Percentiles rank a stretch among this genome's conserved stretches.
Evolutionary conservation across 2,797 vertebrate genomes (phyloP).

Genomic region (Taeniopygia guttata): DNA sequence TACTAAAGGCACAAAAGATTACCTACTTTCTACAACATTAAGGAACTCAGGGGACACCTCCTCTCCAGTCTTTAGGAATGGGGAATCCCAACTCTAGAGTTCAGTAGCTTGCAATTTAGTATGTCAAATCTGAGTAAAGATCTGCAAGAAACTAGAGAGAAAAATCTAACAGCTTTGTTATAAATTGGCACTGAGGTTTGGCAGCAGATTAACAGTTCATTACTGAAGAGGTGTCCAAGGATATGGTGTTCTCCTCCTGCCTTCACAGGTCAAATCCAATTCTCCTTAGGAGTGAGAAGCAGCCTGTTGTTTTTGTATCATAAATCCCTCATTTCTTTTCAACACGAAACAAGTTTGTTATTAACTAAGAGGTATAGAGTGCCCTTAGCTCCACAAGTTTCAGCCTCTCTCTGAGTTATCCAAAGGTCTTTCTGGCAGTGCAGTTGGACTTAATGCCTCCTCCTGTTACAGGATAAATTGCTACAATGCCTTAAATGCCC

Average conservation of each 20-base stretch:
- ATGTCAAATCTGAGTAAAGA: not conserved
- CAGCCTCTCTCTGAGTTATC: not conserved
- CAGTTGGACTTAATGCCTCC: slow-evolving; percentile 5
- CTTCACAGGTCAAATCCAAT: not conserved
- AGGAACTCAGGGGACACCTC: not conserved
- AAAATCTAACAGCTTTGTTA: not conserved
- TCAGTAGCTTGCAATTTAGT: not conserved
- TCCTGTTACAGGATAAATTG: slow-evolving; percentile 91
- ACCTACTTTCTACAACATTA: not conserved
- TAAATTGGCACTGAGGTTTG: not conserved
- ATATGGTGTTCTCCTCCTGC: not conserved
- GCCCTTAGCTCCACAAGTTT: not conserved
- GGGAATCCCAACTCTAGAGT: not conserved
- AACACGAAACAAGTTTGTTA: not conserved
- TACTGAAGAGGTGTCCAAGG: not conserved
- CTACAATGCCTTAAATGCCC: slow-evolving; percentile 97
- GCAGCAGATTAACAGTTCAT: not conserved
- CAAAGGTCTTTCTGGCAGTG: not conserved
- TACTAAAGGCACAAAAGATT: not conserved
- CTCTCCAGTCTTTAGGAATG: not conserved
- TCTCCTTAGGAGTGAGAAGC: not conserved
- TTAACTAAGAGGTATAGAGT: not conserved
- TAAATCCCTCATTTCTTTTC: not conserved
- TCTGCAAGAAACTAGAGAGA: not conserved
- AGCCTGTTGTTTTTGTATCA: not conserved